A percentile compares a stretch with the other conserved stretches of the same genome.
These are phyloP conservation scores for Pantherophis alleghaniensis DNA, from an alignment of 2,797 vertebrate species.

Conservation along the genomic window DNA sequence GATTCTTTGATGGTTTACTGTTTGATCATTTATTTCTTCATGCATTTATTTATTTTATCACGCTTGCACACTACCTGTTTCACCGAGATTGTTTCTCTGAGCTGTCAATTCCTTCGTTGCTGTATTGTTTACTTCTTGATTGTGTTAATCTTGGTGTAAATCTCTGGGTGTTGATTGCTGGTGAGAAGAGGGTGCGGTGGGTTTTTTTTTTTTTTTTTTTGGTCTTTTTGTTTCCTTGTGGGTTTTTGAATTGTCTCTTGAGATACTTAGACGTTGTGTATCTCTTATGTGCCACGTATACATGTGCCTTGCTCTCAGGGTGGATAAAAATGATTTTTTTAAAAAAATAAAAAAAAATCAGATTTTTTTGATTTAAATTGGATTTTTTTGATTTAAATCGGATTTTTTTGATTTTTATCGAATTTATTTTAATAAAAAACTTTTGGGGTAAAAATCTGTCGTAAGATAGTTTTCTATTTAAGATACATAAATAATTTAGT, in stretches of 20 bases:
- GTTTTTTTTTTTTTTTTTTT: too few relatives aligned
- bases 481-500: too few relatives aligned
- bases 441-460: too few relatives aligned
- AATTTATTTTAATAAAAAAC: too few relatives aligned
- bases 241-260: background rate
- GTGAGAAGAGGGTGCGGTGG: background rate
- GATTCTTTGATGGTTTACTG: background rate
- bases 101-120: too few relatives aligned
- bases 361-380: too few relatives aligned
- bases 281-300: background rate
- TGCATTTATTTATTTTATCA: background rate
- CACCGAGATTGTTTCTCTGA: background rate
- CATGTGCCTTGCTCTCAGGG: background rate
- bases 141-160: background rate
- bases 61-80: background rate
- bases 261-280: background rate
- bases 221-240: background rate
- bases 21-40: background rate
- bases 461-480: too few relatives aligned
- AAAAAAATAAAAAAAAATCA: too few relatives aligned
- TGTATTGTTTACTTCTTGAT: background rate
- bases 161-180: background rate
- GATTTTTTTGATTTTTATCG: too few relatives aligned
- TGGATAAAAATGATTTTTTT: too few relatives aligned
- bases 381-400: too few relatives aligned